Percentiles rank a stretch among this genome's conserved stretches.
Evolutionary conservation across 2,888 invertebrate species (phyloP).

Genomic region (Carabus problematicus): DNA sequence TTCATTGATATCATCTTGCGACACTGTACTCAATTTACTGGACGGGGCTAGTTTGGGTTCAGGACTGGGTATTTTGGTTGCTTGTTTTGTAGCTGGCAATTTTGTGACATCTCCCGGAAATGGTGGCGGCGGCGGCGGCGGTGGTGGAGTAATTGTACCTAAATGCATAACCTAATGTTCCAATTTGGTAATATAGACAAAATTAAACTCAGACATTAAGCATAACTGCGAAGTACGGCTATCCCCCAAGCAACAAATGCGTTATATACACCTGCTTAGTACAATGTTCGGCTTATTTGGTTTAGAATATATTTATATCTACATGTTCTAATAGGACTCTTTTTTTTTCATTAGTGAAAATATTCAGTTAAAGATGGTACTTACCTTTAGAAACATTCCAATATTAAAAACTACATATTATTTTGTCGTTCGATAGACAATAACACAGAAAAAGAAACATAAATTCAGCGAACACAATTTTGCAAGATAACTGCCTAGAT

Average conservation of each 20-base stretch:
- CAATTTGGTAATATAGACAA: conserved; percentile 1
- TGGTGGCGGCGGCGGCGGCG: conserved; percentile 59
- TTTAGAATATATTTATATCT: background rate
- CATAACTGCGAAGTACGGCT: background rate
- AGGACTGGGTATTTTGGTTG: conserved; percentile 54
- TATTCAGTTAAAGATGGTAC: too few relatives aligned
- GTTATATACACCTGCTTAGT: too few relatives aligned
- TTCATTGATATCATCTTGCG: conserved; percentile 64
- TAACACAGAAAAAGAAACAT: too few relatives aligned
- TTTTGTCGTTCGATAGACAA: too few relatives aligned
- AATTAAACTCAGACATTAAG: background rate
- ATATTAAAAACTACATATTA: too few relatives aligned
- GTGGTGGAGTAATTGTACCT: conserved; percentile 11
- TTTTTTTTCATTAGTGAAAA: too few relatives aligned
- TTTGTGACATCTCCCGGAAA: too few relatives aligned
- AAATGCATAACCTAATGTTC: conserved; percentile 15
- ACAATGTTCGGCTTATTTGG: background rate
- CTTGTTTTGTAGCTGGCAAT: conserved; percentile 55
- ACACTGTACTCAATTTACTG: conserved; percentile 48
- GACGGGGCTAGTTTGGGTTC: conserved; percentile 60
- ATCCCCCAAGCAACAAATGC: background rate
- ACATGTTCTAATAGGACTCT: background rate
- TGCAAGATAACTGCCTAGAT: too few relatives aligned
- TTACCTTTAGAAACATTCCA: too few relatives aligned
- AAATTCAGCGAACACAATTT: too few relatives aligned